Evolutionary conservation across 2,888 invertebrate species (phyloP).

Genomic region (Diplazon laetatorius): DNA sequence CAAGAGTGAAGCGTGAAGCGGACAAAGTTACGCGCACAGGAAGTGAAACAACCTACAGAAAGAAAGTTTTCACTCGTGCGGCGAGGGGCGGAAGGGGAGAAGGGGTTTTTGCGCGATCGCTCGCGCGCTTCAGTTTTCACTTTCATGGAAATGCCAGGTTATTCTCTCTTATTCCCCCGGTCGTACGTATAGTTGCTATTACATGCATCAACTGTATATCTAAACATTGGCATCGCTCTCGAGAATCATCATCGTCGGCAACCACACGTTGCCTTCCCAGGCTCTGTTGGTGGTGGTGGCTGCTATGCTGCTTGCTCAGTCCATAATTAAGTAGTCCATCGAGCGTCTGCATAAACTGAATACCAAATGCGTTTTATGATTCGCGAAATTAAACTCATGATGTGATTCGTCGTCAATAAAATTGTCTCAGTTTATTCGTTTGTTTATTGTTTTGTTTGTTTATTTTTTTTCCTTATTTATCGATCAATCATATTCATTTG

Average conservation of each 20-base stretch:
- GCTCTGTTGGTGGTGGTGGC: neutral
- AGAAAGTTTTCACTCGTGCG: slow-evolving; percentile 81
- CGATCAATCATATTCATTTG: too few relatives aligned
- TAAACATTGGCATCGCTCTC: slow-evolving; percentile 70
- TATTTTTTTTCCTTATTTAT: neutral
- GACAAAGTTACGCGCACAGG: slow-evolving; percentile 81
- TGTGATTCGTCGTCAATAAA: too few relatives aligned
- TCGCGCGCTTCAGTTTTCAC: slow-evolving; percentile 77
- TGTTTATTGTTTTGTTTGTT: neutral
- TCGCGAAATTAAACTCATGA: too few relatives aligned
- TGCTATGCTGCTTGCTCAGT: slow-evolving; percentile 1
- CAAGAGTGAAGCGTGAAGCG: slow-evolving; percentile 41
- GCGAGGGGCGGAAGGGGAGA: too few relatives aligned
- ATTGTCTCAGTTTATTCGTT: too few relatives aligned
- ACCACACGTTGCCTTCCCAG: slow-evolving; percentile 13
- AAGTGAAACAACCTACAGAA: slow-evolving; percentile 81
- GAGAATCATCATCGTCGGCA: slow-evolving; percentile 40
- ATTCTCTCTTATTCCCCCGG: slow-evolving; percentile 53
- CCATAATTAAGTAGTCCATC: slow-evolving; percentile 56
- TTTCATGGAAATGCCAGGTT: slow-evolving; percentile 81
- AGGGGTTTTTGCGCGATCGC: slow-evolving; percentile 24
- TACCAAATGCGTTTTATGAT: slow-evolving; percentile 21
- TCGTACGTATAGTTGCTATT: slow-evolving; percentile 64
- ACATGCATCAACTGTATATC: slow-evolving; percentile 72
- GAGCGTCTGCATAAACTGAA: slow-evolving; percentile 47